A percentile compares a stretch with the other conserved stretches of the same genome.
Evolutionary conservation across 2,113 vertebrate species (phyloP).

Genomic region (Heteronetta atricapilla): DNA sequence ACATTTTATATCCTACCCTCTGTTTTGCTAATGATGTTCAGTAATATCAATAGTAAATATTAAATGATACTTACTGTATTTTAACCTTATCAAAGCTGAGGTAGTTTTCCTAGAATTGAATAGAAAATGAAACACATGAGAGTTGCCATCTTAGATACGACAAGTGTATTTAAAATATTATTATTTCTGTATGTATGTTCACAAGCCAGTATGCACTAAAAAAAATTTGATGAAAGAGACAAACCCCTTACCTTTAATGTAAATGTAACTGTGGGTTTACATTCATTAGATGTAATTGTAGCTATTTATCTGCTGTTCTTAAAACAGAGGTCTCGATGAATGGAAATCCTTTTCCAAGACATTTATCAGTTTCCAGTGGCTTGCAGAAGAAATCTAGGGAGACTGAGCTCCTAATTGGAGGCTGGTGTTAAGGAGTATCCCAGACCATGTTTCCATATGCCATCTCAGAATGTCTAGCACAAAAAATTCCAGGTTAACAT

Average conservation of each 20-base stretch:
- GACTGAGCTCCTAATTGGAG: not conserved
- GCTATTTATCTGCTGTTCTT: not conserved
- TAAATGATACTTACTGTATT: not conserved
- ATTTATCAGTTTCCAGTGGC: not conserved
- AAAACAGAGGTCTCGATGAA: not conserved
- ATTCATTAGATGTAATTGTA: not conserved
- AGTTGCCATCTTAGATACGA: not conserved
- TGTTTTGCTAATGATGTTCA: not conserved
- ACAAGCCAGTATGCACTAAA: not conserved
- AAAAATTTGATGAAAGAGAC: not conserved
- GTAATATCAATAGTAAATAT: not conserved
- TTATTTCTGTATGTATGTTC: not conserved
- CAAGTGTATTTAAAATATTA: not conserved
- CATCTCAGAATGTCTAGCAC: not conserved
- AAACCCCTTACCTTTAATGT: accelerated
- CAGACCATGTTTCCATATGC: not conserved
- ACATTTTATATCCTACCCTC: not conserved
- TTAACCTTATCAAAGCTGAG: not conserved
- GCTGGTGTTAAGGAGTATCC: not conserved
- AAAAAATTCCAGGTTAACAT: not conserved
- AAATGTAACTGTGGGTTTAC: not conserved
- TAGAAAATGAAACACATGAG: not conserved
- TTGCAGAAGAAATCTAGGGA: not conserved
- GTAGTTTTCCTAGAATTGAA: not conserved
- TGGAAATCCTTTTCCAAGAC: not conserved